phyloP scores from a whole-genome alignment of 2,113 vertebrate species.

The Tragelaphus strepsiceros region DNA sequence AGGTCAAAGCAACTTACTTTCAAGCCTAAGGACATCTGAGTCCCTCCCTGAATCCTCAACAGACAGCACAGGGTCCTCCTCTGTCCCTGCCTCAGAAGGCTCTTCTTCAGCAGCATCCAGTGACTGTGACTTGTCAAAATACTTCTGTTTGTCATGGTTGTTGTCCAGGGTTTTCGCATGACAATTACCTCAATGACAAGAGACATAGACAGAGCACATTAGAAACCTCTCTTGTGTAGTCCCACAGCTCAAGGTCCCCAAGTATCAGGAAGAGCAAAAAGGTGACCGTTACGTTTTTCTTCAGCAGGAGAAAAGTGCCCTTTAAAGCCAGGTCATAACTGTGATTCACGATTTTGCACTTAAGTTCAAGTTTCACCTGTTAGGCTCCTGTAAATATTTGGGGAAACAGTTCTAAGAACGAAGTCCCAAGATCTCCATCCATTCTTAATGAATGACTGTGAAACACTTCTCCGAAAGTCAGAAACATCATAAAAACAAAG shows the following conservation, averaged over 20 bases:
- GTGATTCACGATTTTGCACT: neutral
- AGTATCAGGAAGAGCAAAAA: neutral
- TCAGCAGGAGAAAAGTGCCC: neutral
- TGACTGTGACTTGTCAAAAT: constrained; percentile 72
- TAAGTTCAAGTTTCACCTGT: neutral
- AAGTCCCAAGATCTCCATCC: neutral
- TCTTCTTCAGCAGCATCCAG: constrained; percentile 69
- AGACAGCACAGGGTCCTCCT: constrained; percentile 63
- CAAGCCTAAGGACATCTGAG: constrained; percentile 76
- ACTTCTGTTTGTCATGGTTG: constrained; percentile 79
- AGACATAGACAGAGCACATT: constrained; percentile 31
- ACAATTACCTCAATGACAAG: constrained; percentile 81
- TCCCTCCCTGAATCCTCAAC: constrained; percentile 72
- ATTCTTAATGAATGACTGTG: neutral
- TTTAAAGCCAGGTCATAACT: neutral
- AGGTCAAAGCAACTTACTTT: constrained; percentile 80
- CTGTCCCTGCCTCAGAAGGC: constrained; percentile 49
- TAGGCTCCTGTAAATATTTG: neutral
- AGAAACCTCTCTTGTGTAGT: neutral
- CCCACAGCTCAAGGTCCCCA: neutral
- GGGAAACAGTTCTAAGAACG: neutral
- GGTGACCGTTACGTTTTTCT: neutral
- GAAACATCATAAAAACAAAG: neutral
- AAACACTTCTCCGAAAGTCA: constrained; percentile 3
- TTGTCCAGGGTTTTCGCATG: constrained; percentile 73